A percentile compares a stretch with the other conserved stretches of the same genome.
Evolutionary conservation across 2,113 vertebrate genomes (phyloP).

Genomic region (Beaufortia kweichowensis): DNA sequence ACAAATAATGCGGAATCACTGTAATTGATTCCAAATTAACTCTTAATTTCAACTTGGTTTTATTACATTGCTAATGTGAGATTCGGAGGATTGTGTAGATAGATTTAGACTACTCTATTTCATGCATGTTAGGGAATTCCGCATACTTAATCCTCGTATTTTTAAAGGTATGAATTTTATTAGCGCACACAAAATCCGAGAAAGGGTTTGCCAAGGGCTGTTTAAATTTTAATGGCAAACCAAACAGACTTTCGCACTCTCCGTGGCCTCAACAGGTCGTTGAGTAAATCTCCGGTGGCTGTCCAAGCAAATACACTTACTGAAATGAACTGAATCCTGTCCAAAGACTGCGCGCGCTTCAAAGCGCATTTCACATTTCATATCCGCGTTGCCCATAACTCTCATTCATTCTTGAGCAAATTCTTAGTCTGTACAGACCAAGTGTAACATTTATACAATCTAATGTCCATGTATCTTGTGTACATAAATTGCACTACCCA

Average conservation of each 20-base stretch:
- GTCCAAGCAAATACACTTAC: slow-evolving; percentile 65
- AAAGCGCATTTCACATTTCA: background rate
- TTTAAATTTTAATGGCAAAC: slow-evolving; percentile 74
- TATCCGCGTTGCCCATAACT: background rate
- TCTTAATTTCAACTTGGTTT: background rate
- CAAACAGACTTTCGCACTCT: slow-evolving; percentile 62
- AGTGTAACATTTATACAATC: background rate
- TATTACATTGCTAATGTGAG: background rate
- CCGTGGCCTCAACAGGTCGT: slow-evolving; percentile 72
- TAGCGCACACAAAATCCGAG: slow-evolving; percentile 43
- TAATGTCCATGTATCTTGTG: background rate
- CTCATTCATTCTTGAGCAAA: background rate
- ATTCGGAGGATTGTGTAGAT: background rate
- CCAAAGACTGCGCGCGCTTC: background rate
- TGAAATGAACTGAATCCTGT: slow-evolving; percentile 55
- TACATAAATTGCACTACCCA: background rate
- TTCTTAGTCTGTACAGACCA: background rate
- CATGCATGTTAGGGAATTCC: slow-evolving; percentile 40
- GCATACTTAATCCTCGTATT: slow-evolving; percentile 35
- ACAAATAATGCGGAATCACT: no score
- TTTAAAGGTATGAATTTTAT: slow-evolving; percentile 54
- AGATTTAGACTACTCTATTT: slow-evolving; percentile 64
- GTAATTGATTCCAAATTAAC: background rate
- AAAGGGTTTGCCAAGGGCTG: slow-evolving; percentile 53
- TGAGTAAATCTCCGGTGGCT: slow-evolving; percentile 61